Conservation (phyloP, 2,113 vertebrate genomes). For the Cyanoliseus patagonus region DNA sequence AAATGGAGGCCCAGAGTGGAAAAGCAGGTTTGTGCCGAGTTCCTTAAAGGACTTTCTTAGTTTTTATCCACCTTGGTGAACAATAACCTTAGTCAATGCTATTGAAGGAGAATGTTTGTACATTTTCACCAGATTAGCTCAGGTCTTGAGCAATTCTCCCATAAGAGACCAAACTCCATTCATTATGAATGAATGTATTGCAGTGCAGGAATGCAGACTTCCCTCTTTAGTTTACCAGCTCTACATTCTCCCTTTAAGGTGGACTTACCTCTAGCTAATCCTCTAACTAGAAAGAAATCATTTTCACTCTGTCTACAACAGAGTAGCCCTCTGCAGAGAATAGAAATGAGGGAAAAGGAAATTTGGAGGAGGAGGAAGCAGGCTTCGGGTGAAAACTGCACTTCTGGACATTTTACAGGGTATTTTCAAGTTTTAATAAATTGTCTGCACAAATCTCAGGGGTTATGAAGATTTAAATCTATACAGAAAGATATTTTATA, state of each 20-base stretch:
- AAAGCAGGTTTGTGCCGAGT: slow-evolving; percentile 71
- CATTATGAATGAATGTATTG: not conserved
- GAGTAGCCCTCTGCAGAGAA: not conserved
- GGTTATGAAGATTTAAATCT: not conserved
- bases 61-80: slow-evolving; percentile 52
- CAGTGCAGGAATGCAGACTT: not conserved
- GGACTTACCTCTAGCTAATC: not conserved
- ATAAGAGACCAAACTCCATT: not conserved
- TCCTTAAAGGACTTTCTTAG: slow-evolving; percentile 39
- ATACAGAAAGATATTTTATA: not conserved
- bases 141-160: not conserved
- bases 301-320: not conserved
- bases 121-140: slow-evolving; percentile 35
- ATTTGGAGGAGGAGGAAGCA: not conserved
- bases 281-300: not conserved
- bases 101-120: slow-evolving; percentile 24
- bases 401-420: not conserved
- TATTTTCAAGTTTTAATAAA: not conserved
- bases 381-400: not conserved
- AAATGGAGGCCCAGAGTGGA: slow-evolving; percentile 42
- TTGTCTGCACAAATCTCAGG: not conserved
- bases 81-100: slow-evolving; percentile 24
- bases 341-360: not conserved
- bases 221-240: not conserved
- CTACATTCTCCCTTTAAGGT: not conserved